Evolutionary conservation across 2,888 invertebrate genomes (phyloP), one percentile per base, ranked within the genome.

Genomic region (Balanococcus diminutus): DNA sequence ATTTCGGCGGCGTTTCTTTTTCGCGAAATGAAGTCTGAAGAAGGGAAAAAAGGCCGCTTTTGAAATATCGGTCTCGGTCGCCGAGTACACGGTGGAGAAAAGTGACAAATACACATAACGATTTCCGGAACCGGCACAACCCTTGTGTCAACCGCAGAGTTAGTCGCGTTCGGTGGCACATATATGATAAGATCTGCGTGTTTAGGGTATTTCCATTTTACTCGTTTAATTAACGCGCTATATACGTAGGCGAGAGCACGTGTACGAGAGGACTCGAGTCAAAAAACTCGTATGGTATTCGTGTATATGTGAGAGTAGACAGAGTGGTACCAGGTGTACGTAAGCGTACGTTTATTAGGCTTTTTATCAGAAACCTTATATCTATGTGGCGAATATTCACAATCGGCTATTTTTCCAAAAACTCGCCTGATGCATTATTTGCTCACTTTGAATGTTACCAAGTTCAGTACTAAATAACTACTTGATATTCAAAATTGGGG

Each of bases 171-270:
- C 16, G 67, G 28, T 28, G 67, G 56, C 56, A 19, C 56, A 56
- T 5, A 11, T 11, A 42, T 28, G 67, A 67, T 67, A 67, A 67
- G 67, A 67, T 67, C 67, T 67, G 14, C 67, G 56, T 56, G 51
- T 56, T 56, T 56, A 19, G 67, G 67, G 67, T 67, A 28, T 67
- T 67, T 67, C 16, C 67, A 67, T 67, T 28, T 56, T 19, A 56
- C 56, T 56, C 28, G 67, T 67, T 67, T 67, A 67, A 67, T 67
- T 67, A 67, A 67, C 67, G 67, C 67, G n/a, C n/a, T n/a, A n/a
- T 28, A 0, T 28, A 28, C 31, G 28, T 67, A 67, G 67, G 67
- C 67, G 11, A 28, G 67, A 67, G 67, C 67, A 67, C 67, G 67
- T 67, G 67, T 28, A 16, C 16, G 11, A 0, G 19, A n/a, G 61